A percentile compares a stretch with the other conserved stretches of the same genome.
These are phyloP conservation scores for Phrynocephalus vlangalii DNA, from an alignment of 2,797 vertebrate genomes.

Conservation along the genomic window DNA sequence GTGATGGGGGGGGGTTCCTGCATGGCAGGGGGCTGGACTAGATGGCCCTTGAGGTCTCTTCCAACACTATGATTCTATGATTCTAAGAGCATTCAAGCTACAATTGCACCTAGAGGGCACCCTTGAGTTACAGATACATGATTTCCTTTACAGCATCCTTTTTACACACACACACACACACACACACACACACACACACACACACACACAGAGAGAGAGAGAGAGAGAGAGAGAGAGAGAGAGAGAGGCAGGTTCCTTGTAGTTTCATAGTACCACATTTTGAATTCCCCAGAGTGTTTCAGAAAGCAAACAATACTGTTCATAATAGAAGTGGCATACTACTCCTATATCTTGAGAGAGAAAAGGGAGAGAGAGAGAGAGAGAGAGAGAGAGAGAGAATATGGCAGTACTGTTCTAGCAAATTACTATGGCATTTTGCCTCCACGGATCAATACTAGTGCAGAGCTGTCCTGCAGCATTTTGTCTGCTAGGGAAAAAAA, in stretches of 20 bases:
- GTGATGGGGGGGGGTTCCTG: too few species aligned
- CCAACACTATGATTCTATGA: too few species aligned
- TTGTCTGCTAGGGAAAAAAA: neutral
- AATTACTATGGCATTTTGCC: constrained; percentile 1
- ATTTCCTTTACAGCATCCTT: too few species aligned
- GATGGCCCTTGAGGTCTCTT: too few species aligned
- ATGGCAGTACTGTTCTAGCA: neutral
- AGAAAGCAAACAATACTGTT: neutral
- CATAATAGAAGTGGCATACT: neutral
- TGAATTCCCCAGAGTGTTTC: neutral
- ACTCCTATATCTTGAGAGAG: neutral
- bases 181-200: neutral
- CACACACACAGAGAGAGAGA: neutral
- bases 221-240: too few species aligned
- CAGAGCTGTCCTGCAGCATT: constrained; percentile 22
- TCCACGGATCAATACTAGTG: neutral
- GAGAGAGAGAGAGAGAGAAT: neutral
- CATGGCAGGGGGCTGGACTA: too few species aligned
- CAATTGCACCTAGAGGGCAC: neutral
- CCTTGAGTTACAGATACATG: neutral
- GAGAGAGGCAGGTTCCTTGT: neutral
- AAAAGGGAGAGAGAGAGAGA: neutral
- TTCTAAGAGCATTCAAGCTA: neutral
- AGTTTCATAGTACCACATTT: neutral
- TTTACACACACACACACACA: neutral